phyloP scores from a whole-genome alignment of 2,797 vertebrate genomes.

The Ambastaia sidthimunki region DNA sequence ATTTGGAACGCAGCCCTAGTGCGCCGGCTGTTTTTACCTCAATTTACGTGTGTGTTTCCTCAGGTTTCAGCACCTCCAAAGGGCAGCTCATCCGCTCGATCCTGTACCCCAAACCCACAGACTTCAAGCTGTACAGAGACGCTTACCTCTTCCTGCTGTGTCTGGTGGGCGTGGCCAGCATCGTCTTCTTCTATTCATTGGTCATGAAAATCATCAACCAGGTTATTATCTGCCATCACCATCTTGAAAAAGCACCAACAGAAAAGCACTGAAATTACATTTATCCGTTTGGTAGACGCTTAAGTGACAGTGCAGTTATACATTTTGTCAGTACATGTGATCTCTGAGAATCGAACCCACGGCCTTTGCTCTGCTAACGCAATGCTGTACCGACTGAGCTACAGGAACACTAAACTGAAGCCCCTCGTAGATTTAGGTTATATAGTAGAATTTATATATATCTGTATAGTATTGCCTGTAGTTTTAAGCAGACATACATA shows the following conservation, averaged over 20 bases:
- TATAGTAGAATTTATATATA: too few species aligned
- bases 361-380: too few species aligned
- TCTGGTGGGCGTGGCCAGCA: slow-evolving; percentile 90
- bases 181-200: slow-evolving; percentile 94
- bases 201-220: slow-evolving; percentile 87
- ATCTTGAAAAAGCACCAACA: background rate
- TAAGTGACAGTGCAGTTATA: too few species aligned
- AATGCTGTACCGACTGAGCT: too few species aligned
- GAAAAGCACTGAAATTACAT: too few species aligned
- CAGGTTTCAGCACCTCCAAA: slow-evolving; percentile 96
- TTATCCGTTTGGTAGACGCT: too few species aligned
- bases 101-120: slow-evolving; percentile 96
- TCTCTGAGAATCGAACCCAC: too few species aligned
- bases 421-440: too few species aligned
- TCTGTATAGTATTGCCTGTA: too few species aligned
- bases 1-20: background rate
- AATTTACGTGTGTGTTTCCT: background rate
- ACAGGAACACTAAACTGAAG: too few species aligned
- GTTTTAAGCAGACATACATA: too few species aligned
- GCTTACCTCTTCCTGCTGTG: slow-evolving; percentile 95
- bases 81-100: slow-evolving; percentile 97
- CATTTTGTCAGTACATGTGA: too few species aligned
- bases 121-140: slow-evolving; percentile 97
- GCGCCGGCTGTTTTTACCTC: background rate
- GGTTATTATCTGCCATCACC: slow-evolving; percentile 69